A percentile compares a stretch with the other conserved stretches of the same genome.
phyloP scores from a whole-genome alignment of 1,140 invertebrate genomes.

The Acromyrmex echinatior region DNA sequence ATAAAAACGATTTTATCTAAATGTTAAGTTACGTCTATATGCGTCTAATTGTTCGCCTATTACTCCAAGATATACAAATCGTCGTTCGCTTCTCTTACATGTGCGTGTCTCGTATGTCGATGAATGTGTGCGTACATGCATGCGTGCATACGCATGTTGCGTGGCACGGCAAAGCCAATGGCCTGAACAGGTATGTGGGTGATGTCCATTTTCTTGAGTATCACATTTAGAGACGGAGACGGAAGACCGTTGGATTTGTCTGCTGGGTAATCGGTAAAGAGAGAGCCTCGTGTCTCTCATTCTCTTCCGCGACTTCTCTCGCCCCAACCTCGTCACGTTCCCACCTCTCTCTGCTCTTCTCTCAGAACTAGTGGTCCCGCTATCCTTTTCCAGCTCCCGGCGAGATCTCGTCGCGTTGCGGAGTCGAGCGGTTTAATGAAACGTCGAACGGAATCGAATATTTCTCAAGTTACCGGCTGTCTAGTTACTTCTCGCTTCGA shows the following conservation, averaged over 20 bases:
- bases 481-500: conserved; percentile 40
- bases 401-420: conserved; percentile 5
- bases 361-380: conserved; percentile 9
- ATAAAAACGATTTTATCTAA: not conserved
- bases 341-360: conserved; percentile 13
- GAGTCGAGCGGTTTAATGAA: conserved; percentile 54
- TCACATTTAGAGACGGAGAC: conserved; percentile 50
- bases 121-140: not conserved
- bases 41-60: not conserved
- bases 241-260: conserved; percentile 42
- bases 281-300: not conserved
- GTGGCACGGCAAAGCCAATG: conserved; percentile 24
- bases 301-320: not conserved
- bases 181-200: conserved; percentile 62
- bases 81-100: not conserved
- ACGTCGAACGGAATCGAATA: conserved; percentile 66
- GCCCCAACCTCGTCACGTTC: not conserved
- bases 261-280: not conserved
- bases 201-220: conserved; percentile 56
- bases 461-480: conserved; percentile 60
- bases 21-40: too few species aligned
- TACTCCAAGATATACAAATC: conserved; percentile 3
- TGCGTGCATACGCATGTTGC: not conserved
- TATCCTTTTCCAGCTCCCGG: conserved; percentile 21
- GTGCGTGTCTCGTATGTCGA: not conserved